Percentiles rank a stretch among this genome's conserved stretches.
Evolutionary conservation across 2,113 vertebrate species (phyloP).

Genomic region (Gnathonemus echidnorhynchus): DNA sequence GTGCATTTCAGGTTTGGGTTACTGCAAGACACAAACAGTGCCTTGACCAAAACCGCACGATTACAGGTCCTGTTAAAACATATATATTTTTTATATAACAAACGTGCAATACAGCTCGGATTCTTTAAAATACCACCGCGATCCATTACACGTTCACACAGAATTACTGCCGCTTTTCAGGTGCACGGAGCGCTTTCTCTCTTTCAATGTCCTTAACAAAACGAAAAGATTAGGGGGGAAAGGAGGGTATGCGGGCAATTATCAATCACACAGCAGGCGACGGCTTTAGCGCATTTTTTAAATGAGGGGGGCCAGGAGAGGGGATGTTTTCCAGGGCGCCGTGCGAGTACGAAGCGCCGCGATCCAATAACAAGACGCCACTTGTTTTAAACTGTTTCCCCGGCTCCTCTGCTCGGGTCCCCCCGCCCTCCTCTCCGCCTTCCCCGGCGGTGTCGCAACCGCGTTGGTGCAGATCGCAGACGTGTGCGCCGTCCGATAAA

Average conservation of each 20-base stretch:
- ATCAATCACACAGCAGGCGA: slow-evolving; percentile 3
- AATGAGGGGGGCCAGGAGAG: not conserved
- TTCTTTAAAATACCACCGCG: not conserved
- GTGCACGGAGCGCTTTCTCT: not conserved
- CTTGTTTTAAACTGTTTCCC: slow-evolving; percentile 7
- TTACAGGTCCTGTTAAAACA: not conserved
- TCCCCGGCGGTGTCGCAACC: not conserved
- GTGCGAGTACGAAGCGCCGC: not conserved
- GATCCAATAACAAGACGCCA: slow-evolving; percentile 4
- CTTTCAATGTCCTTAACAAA: slow-evolving; percentile 33
- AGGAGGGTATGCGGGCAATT: slow-evolving; percentile 31
- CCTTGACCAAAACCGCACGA: not conserved
- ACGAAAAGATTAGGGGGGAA: slow-evolving; percentile 29
- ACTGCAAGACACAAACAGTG: not conserved
- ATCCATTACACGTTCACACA: not conserved
- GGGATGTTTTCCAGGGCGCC: slow-evolving; percentile 4
- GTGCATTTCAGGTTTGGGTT: not conserved
- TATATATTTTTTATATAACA: not conserved
- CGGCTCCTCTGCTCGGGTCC: not conserved
- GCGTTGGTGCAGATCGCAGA: not conserved
- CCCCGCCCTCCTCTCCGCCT: not conserved
- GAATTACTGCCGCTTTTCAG: not conserved
- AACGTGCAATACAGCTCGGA: not conserved
- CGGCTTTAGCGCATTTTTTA: slow-evolving; percentile 17
- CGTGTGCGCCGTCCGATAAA: slow-evolving; percentile 34